Percentiles rank a stretch among this genome's conserved stretches.
phyloP scores from a whole-genome alignment of 2,888 invertebrate genomes.

The Xylocampa areola region DNA sequence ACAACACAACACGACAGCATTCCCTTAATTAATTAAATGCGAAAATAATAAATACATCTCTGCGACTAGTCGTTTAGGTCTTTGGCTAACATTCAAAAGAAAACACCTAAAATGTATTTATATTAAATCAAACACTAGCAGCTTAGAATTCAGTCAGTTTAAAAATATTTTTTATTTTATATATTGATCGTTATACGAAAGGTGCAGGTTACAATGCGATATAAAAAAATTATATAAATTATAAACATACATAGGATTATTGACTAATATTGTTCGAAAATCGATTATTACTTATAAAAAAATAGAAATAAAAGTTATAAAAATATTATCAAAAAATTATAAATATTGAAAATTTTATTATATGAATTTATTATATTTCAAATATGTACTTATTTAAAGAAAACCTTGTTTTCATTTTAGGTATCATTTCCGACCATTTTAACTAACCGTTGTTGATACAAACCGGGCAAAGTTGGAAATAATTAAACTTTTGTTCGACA shows the following conservation, averaged over 20 bases:
- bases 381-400: constrained; percentile 55
- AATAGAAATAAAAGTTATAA: neutral
- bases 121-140: constrained; percentile 38
- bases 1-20: constrained; percentile 69
- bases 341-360: constrained; percentile 2
- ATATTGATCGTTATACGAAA: constrained; percentile 36
- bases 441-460: constrained; percentile 5
- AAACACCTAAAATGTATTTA: constrained; percentile 54
- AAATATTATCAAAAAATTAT: constrained; percentile 27
- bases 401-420: constrained; percentile 61
- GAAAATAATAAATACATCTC: constrained; percentile 74
- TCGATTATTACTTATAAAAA: constrained; percentile 8
- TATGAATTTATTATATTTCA: constrained; percentile 4
- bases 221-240: constrained; percentile 7
- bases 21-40: constrained; percentile 71
- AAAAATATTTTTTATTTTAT: constrained; percentile 32
- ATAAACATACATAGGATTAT: constrained; percentile 11
- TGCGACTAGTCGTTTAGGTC: constrained; percentile 84
- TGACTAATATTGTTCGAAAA: constrained; percentile 13
- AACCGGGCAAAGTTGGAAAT: constrained; percentile 1
- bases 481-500: neutral
- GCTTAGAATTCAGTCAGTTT: constrained; percentile 54
- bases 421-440: too few relatives aligned
- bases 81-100: constrained; percentile 81
- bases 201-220: constrained; percentile 1